A percentile compares a stretch with the other conserved stretches of the same genome.
phyloP scores from a whole-genome alignment of 2,113 vertebrate species.

The Struthio camelus region DNA sequence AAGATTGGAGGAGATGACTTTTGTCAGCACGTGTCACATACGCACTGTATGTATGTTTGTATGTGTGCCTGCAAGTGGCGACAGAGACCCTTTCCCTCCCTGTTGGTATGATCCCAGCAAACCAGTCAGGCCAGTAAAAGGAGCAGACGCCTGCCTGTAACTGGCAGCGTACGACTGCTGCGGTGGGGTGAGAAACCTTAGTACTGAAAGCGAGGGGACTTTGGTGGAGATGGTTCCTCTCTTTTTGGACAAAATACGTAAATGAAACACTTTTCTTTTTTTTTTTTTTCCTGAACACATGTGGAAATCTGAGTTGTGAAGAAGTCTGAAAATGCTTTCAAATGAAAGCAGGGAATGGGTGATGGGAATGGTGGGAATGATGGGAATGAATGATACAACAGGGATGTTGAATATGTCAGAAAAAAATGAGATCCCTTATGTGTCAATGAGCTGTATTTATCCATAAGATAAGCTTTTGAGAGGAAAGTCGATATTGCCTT shows the following conservation, averaged over 20 bases:
- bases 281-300: background rate
- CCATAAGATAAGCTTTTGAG: background rate
- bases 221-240: background rate
- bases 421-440: background rate
- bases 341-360: background rate
- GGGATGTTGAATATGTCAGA: background rate
- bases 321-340: background rate
- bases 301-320: background rate
- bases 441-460: background rate
- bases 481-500: background rate
- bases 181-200: background rate
- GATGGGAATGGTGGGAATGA: background rate
- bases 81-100: background rate
- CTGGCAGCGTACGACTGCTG: background rate
- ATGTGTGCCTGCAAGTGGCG: accelerated
- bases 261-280: background rate
- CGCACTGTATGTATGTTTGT: background rate
- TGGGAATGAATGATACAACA: background rate
- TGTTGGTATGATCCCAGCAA: accelerated
- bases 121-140: background rate
- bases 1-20: background rate
- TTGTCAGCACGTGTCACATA: accelerated
- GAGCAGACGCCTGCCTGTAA: background rate
- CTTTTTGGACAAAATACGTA: background rate
- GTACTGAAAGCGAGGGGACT: background rate